Percentiles rank a stretch among this genome's conserved stretches.
These are phyloP conservation scores for Dreissena polymorpha DNA, from an alignment of 1,140 invertebrate genomes.

Conservation along the genomic window DNA sequence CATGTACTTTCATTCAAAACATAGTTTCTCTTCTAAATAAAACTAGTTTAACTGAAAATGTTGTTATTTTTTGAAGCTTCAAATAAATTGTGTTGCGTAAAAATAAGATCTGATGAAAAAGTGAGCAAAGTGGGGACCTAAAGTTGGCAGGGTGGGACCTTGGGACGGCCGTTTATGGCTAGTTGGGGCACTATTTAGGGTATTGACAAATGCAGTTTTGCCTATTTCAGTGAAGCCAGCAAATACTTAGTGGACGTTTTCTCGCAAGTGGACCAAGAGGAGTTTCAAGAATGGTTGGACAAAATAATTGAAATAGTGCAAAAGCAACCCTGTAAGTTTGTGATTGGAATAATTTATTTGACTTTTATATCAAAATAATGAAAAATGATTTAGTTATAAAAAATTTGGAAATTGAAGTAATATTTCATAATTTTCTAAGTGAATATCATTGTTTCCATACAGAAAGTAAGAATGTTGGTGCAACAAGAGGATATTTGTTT, in stretches of 20 bases:
- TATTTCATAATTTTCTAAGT: neutral
- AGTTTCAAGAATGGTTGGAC: slow-evolving; percentile 83
- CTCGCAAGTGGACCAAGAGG: slow-evolving; percentile 79
- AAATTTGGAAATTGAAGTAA: neutral
- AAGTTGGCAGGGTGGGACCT: no score
- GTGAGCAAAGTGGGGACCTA: no score
- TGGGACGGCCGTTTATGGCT: no score
- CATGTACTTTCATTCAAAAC: no score
- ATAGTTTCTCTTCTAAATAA: no score
- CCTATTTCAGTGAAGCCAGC: slow-evolving; percentile 83
- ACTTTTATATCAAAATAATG: neutral
- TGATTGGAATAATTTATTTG: neutral
- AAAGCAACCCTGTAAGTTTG: slow-evolving; percentile 82
- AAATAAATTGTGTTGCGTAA: no score
- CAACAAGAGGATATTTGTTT: no score
- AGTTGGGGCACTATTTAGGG: no score
- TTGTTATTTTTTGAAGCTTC: no score
- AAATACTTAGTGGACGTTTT: slow-evolving; percentile 83
- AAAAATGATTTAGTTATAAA: neutral
- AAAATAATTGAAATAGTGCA: slow-evolving; percentile 85
- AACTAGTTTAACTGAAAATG: no score
- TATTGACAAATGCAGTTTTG: neutral
- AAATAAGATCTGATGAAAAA: no score
- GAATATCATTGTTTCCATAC: neutral
- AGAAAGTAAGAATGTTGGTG: neutral